phyloP scores from a whole-genome alignment of 2,888 invertebrate genomes.

The Galeopsomyia nigrocyanea region DNA sequence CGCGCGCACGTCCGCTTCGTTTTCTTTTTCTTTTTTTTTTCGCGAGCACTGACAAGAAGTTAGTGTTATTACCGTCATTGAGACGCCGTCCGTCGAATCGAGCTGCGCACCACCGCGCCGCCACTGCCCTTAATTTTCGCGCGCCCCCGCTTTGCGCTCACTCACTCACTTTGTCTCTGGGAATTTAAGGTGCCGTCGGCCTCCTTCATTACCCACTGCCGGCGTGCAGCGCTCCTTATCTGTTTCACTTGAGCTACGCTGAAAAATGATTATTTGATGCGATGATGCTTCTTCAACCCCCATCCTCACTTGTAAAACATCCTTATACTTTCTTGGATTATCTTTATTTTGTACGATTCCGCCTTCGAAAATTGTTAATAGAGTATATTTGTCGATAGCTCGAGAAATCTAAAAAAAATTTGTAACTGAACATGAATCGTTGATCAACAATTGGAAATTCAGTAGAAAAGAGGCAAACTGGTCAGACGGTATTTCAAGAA shows the following conservation, averaged over 20 bases:
- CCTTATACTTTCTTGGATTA: no score
- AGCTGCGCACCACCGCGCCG: constrained; percentile 46
- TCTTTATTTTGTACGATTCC: no score
- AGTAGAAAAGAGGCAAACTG: constrained; percentile 3
- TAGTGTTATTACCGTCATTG: constrained; percentile 63
- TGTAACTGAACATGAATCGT: no score
- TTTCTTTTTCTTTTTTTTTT: constrained; percentile 22
- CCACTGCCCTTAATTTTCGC: constrained; percentile 57
- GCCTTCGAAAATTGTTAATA: no score
- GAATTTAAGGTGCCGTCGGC: constrained; percentile 25
- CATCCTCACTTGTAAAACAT: no score
- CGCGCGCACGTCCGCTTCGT: constrained; percentile 7
- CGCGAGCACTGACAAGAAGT: constrained; percentile 58
- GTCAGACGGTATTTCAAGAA: no score
- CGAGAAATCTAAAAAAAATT: no score
- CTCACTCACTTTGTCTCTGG: not conserved
- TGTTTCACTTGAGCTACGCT: constrained; percentile 13
- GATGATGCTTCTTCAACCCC: no score
- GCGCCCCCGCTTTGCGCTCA: constrained; percentile 13
- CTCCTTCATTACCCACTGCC: not conserved
- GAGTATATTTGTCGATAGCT: no score
- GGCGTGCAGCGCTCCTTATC: not conserved
- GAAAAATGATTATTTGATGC: not conserved
- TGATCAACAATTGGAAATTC: not conserved
- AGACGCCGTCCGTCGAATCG: constrained; percentile 52